Percentiles rank a stretch among this genome's conserved stretches.
Evolutionary conservation across 2,113 vertebrate species (phyloP).

Genomic region (Cyphomyrus discorhynchus): DNA sequence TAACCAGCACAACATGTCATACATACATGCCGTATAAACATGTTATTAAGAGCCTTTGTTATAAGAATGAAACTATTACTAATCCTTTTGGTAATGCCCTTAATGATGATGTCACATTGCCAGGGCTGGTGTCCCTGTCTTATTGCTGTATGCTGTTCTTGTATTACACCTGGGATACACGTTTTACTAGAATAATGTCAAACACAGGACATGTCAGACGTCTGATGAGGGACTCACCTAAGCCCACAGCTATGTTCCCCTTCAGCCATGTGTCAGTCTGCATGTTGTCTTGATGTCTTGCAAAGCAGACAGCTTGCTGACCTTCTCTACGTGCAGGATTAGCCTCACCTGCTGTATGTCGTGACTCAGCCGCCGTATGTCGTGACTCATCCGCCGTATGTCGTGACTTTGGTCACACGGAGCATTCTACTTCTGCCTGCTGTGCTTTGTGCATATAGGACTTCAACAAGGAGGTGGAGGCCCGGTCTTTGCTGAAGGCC

Average conservation of each 20-base stretch:
- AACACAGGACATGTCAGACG: neutral
- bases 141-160: neutral
- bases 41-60: neutral
- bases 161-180: neutral
- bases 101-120: neutral
- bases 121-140: neutral
- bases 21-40: neutral
- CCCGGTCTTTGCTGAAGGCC: conserved; percentile 62
- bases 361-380: too few species aligned
- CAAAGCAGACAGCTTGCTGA: neutral
- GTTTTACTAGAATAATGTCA: neutral
- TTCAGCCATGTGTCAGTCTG: neutral
- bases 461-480: conserved; percentile 71
- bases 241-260: neutral
- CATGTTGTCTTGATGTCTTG: neutral
- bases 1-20: neutral
- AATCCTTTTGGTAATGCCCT: neutral
- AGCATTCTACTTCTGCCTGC: neutral
- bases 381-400: too few species aligned
- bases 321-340: neutral
- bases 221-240: neutral
- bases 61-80: neutral
- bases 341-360: too few species aligned
- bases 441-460: conserved; percentile 50
- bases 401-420: neutral